Conservation (phyloP, 1,140 invertebrate genomes). For the Cydia amplana region DNA sequence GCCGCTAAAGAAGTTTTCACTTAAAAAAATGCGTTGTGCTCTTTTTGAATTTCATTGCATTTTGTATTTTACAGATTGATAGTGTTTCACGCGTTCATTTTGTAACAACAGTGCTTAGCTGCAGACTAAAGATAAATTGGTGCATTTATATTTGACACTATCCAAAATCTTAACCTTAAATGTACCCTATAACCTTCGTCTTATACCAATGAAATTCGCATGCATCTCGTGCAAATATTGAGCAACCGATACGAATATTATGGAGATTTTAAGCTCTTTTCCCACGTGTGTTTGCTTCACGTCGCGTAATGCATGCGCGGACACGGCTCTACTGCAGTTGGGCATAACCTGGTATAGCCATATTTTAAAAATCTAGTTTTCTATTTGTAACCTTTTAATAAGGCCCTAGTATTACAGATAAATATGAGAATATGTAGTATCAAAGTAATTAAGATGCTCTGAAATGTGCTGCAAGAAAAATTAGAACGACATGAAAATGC, state of each 20-base stretch:
- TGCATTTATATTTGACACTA: conserved; percentile 2
- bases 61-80: too few species aligned
- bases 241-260: conserved; percentile 72
- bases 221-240: conserved; percentile 42
- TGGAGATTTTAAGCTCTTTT: conserved; percentile 70
- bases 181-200: background rate
- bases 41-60: background rate
- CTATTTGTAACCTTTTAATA: background rate
- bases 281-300: conserved; percentile 63
- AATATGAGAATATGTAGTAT: too few species aligned
- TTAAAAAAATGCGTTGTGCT: background rate
- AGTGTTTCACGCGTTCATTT: too few species aligned
- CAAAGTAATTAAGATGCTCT: too few species aligned
- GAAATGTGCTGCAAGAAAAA: too few species aligned
- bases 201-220: conserved; percentile 33
- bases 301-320: conserved; percentile 65
- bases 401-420: too few species aligned
- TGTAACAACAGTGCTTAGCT: too few species aligned
- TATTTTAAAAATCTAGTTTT: background rate
- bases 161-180: background rate
- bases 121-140: background rate
- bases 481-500: too few species aligned
- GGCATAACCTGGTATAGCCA: conserved; percentile 49
- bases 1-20: too few species aligned
- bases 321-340: conserved; percentile 47